Base-by-base conservation (phyloP, 2,113 vertebrate genomes). In the Pandion haliaetus region DNA sequence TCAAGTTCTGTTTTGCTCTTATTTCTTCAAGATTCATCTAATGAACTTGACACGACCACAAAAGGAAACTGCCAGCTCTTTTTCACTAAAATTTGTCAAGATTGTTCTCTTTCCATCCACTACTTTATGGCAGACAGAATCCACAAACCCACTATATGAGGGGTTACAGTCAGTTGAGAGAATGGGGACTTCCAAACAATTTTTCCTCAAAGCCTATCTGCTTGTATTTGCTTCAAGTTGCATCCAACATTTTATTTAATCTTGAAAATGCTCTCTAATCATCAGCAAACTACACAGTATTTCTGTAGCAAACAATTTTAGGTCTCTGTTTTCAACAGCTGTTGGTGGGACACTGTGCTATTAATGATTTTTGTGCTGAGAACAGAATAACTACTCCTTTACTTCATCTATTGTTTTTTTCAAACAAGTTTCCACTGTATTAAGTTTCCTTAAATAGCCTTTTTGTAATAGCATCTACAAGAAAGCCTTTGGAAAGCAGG, bases 81-180 rank as follows among this genome's bases (percentile, higher is more conserved):
- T 57, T 52, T 21, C 44, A 17, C 3, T 7, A 0, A 63, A 34
- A 10, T 25, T 72, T 44, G 20, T 14, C 63, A 55, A 26, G 50
- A 19, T 13, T 65, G 14, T 29, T 69, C 71, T 62, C 71, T 54
- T 86, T 70, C 65, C 14, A 45, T 19, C 16, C 21, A 4, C 29
- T 57, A 3, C 28, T 78, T 59, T 10, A 36, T 3, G 7, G n/a
- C 25, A 69, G n/a, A 45, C 12, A 10, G 32, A 81, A 78, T 34
- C 8, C 59, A 74, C 12, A 44, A 34, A 62, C 23, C 21, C 10
- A 13, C 32, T 21, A 1, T 4, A 9, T 0, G 1, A 55, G 25
- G 9, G 19, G 13, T 29, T 4, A 58, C 17, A 14, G 21, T 4
- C 31, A 54, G 19, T 0, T 47, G 16, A 83, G 11, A 25, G 11